phyloP scores from a whole-genome alignment of 1,140 invertebrate genomes.

The Atta colombica region DNA sequence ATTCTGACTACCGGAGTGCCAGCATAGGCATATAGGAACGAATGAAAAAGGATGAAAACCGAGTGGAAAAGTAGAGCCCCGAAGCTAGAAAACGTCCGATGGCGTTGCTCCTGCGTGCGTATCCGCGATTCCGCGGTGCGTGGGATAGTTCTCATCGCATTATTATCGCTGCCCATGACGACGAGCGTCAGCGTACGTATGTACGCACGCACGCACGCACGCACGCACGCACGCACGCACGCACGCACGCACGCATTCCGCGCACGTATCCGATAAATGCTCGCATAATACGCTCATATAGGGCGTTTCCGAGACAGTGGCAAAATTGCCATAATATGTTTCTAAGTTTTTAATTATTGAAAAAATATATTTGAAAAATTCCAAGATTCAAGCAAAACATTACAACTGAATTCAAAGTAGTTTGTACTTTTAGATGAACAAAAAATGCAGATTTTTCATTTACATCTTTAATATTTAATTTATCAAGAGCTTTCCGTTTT shows the following conservation, averaged over 20 bases:
- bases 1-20: neutral
- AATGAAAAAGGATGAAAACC: slow-evolving; percentile 54
- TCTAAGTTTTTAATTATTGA: neutral
- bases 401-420: neutral
- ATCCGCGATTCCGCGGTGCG: slow-evolving; percentile 75
- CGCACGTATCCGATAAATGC: slow-evolving; percentile 39
- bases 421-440: neutral
- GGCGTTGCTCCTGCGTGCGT: slow-evolving; percentile 58
- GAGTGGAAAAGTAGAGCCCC: slow-evolving; percentile 65
- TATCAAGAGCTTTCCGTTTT: neutral
- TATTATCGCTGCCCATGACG: slow-evolving; percentile 77
- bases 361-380: neutral
- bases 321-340: neutral
- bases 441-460: neutral
- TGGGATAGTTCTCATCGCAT: slow-evolving; percentile 86
- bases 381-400: neutral
- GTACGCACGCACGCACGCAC: no score
- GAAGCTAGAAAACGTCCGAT: slow-evolving; percentile 66
- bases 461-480: neutral
- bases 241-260: slow-evolving; percentile 71
- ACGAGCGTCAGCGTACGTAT: slow-evolving; percentile 14
- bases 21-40: slow-evolving; percentile 3
- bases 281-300: slow-evolving; percentile 42
- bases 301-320: slow-evolving; percentile 28
- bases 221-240: neutral